A percentile compares a stretch with the other conserved stretches of the same genome.
Conservation (phyloP, 2,113 vertebrate genomes). For the Macrotis lagotis region DNA sequence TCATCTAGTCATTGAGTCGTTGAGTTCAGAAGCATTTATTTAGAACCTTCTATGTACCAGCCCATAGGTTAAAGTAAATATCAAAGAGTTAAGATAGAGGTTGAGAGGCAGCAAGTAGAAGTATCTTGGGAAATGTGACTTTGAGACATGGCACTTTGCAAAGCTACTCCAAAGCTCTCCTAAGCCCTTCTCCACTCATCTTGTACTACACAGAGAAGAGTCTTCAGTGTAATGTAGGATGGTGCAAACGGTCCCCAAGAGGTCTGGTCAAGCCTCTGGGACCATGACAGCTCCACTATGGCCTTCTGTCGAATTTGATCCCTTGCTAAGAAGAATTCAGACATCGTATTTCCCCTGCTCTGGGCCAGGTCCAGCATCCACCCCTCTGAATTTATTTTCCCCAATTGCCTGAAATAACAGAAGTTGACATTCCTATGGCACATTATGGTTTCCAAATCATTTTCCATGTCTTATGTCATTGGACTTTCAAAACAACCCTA, state of each 20-base stretch:
- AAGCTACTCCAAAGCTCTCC: not conserved
- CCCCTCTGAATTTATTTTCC: not conserved
- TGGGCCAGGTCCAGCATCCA: not conserved
- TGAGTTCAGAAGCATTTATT: not conserved
- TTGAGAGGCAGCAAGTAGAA: not conserved
- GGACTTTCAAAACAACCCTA: not conserved
- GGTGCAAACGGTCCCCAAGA: not conserved
- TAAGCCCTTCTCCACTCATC: not conserved
- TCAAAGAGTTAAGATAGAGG: not conserved
- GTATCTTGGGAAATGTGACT: not conserved
- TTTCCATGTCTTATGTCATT: not conserved
- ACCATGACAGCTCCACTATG: not conserved
- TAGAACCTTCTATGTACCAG: too few species aligned
- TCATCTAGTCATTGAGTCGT: too few species aligned
- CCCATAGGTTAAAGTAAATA: accelerated
- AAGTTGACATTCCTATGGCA: not conserved
- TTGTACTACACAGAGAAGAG: not conserved
- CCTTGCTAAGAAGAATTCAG: not conserved
- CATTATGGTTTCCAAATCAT: not conserved
- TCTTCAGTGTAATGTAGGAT: not conserved
- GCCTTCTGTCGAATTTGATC: not conserved
- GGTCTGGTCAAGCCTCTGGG: not conserved
- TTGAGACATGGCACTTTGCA: not conserved
- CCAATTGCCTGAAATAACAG: not conserved
- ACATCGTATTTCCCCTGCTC: not conserved